Conservation (phyloP, 23 tunicate species). For the Styela plicata region DNA sequence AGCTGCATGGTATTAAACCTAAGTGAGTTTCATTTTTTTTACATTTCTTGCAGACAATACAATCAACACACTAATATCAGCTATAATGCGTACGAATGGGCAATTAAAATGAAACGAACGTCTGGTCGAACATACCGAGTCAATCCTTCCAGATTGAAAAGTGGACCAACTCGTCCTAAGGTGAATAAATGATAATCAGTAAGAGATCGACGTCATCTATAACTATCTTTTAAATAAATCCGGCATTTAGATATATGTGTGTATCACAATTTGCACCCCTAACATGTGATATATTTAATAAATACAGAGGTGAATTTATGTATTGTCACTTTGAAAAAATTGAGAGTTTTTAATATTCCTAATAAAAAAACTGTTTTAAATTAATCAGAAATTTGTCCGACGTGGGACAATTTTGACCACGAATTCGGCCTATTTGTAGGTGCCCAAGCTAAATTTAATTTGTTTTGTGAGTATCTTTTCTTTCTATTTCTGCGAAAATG, state of each 20-base stretch:
- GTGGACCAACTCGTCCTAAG: background rate
- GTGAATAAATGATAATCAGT: background rate
- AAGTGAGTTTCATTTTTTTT: too few species aligned
- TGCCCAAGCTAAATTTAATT: too few species aligned
- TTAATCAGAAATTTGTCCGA: too few species aligned
- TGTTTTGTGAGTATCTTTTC: too few species aligned
- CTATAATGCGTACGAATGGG: constrained; percentile 52
- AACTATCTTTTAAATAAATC: background rate
- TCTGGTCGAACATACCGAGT: constrained; percentile 29
- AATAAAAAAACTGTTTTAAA: too few species aligned
- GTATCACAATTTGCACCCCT: background rate
- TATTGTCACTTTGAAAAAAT: too few species aligned
- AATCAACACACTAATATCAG: constrained; percentile 31
- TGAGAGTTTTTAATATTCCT: too few species aligned
- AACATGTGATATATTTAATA: background rate
- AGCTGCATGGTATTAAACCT: too few species aligned
- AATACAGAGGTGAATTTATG: too few species aligned
- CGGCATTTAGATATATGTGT: background rate
- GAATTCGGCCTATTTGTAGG: too few species aligned
- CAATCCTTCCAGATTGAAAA: constrained; percentile 1
- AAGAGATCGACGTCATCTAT: background rate
- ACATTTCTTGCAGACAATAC: constrained; percentile 14
- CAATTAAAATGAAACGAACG: constrained; percentile 30
- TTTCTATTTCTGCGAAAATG: too few species aligned
- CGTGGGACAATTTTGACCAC: too few species aligned